These are phyloP conservation scores for Scolanthus callimorphus DNA, from an alignment of 92 coral and sea anemone genomes.

Conservation along the genomic window DNA sequence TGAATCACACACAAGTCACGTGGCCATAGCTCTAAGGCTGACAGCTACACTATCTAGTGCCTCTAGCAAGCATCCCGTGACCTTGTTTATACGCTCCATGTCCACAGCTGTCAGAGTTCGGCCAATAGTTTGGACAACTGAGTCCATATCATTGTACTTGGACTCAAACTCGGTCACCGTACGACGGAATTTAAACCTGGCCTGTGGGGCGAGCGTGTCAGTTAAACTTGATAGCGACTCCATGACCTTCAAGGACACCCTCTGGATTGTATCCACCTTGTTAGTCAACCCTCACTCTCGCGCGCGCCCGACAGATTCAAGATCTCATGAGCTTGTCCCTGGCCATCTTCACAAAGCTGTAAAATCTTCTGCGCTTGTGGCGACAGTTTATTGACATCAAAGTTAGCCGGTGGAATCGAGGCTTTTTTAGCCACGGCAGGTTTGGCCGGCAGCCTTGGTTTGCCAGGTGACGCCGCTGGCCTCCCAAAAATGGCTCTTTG, in stretches of 20 bases:
- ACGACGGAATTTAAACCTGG: slow-evolving; percentile 73
- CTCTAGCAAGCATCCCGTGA: slow-evolving; percentile 47
- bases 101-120: slow-evolving; percentile 61
- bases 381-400: slow-evolving; percentile 40
- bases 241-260: slow-evolving; percentile 57
- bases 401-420: slow-evolving; percentile 16
- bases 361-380: slow-evolving; percentile 64
- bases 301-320: slow-evolving; percentile 64
- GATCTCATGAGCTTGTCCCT: slow-evolving; percentile 51
- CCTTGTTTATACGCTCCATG: slow-evolving; percentile 73
- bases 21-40: slow-evolving; percentile 54
- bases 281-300: slow-evolving; percentile 45
- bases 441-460: slow-evolving; percentile 73
- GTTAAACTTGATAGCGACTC: slow-evolving; percentile 72
- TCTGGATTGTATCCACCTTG: slow-evolving; percentile 45
- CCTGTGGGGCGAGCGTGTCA: slow-evolving; percentile 78
- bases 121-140: slow-evolving; percentile 63
- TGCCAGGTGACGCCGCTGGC: slow-evolving; percentile 39
- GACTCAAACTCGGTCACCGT: slow-evolving; percentile 70
- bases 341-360: slow-evolving; percentile 54
- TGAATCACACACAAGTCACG: too few species aligned
- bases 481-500: background rate
- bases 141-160: slow-evolving; percentile 71
- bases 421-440: slow-evolving; percentile 65
- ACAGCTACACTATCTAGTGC: slow-evolving; percentile 57